Evolutionary conservation across 2,888 invertebrate genomes (phyloP).

Genomic region (Monopis laevigella): DNA sequence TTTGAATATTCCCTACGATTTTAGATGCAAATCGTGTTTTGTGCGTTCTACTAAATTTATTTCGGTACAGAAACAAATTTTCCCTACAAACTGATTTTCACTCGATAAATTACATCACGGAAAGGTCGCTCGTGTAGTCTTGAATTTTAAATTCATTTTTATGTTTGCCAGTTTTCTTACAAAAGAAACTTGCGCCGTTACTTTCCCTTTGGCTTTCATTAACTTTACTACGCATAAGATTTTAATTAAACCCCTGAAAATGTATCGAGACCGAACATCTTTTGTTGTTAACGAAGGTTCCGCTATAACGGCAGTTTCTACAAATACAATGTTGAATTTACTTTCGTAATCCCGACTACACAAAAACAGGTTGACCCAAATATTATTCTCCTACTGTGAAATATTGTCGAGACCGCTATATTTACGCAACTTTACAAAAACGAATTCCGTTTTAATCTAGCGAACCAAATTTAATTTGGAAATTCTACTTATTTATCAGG

Average conservation of each 20-base stretch:
- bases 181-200: neutral
- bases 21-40: slow-evolving; percentile 13
- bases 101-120: slow-evolving; percentile 7
- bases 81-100: slow-evolving; percentile 9
- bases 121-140: slow-evolving; percentile 1
- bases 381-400: slow-evolving; percentile 54
- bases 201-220: slow-evolving; percentile 33
- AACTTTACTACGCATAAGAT: slow-evolving; percentile 47
- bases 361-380: slow-evolving; percentile 66
- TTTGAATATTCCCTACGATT: slow-evolving; percentile 17
- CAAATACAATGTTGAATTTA: slow-evolving; percentile 60
- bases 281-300: slow-evolving; percentile 50
- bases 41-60: slow-evolving; percentile 12
- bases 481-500: neutral
- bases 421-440: slow-evolving; percentile 63
- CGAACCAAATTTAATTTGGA: neutral
- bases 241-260: slow-evolving; percentile 61
- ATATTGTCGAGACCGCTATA: slow-evolving; percentile 54
- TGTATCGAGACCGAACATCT: slow-evolving; percentile 50
- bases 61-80: slow-evolving; percentile 11
- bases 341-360: slow-evolving; percentile 60
- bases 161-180: neutral
- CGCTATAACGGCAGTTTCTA: slow-evolving; percentile 46
- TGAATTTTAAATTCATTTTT: neutral
- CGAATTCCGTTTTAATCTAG: slow-evolving; percentile 43